These are phyloP conservation scores for Pelmatolapia mariae DNA, from an alignment of 2,113 vertebrate species.

Conservation along the genomic window DNA sequence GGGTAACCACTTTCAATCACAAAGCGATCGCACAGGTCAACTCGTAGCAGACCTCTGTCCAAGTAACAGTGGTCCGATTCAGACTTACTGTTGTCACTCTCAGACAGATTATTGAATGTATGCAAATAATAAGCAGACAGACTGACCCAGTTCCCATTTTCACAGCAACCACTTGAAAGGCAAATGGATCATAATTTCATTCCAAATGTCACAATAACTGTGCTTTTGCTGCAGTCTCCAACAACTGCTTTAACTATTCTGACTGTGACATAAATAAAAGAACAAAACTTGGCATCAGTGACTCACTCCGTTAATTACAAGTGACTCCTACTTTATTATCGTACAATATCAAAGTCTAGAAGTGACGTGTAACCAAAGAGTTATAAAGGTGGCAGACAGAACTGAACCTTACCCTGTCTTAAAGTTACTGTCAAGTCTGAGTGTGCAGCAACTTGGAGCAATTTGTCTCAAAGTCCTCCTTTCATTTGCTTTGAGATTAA, in stretches of 20 bases:
- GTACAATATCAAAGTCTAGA: background rate
- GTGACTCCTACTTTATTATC: background rate
- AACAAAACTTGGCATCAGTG: background rate
- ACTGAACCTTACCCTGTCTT: background rate
- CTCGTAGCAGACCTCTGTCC: background rate
- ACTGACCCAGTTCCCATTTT: background rate
- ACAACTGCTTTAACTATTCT: background rate
- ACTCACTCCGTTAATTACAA: background rate
- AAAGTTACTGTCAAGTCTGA: background rate
- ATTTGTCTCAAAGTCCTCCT: background rate
- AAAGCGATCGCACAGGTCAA: background rate
- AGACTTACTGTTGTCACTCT: background rate
- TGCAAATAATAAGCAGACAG: background rate
- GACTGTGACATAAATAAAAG: background rate
- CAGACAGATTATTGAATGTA: background rate
- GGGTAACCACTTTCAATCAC: background rate
- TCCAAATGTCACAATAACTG: background rate
- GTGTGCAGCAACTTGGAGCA: background rate
- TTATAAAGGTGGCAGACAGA: background rate
- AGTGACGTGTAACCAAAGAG: background rate
- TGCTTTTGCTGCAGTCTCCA: background rate
- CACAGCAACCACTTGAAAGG: background rate
- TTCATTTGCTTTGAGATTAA: background rate
- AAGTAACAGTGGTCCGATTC: accelerated
- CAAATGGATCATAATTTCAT: background rate